phyloP scores from a whole-genome alignment of 1,140 invertebrate species.

The Orius insidiosus region DNA sequence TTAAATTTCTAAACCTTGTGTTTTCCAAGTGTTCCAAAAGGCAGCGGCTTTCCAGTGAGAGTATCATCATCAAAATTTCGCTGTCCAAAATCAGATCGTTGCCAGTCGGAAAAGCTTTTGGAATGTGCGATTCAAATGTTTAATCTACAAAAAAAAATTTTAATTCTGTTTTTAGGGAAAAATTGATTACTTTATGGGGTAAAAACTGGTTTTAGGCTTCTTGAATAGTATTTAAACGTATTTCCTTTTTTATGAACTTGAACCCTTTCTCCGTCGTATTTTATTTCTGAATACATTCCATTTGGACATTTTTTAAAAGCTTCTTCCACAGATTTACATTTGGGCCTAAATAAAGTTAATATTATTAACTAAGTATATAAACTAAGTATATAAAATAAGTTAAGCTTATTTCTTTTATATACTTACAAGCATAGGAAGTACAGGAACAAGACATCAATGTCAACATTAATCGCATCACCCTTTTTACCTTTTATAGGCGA shows the following conservation, averaged over 20 bases:
- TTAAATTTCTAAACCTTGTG: slow-evolving; percentile 46
- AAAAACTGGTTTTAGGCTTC: slow-evolving; percentile 79
- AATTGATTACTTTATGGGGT: slow-evolving; percentile 64
- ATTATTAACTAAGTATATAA: no score
- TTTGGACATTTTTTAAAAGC: slow-evolving; percentile 82
- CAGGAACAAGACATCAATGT: slow-evolving; percentile 62
- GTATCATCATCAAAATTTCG: slow-evolving; percentile 85
- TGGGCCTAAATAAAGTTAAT: slow-evolving; percentile 43
- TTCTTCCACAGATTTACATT: slow-evolving; percentile 73
- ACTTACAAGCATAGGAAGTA: slow-evolving; percentile 70
- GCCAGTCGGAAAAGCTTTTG: slow-evolving; percentile 70
- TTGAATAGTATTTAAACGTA: slow-evolving; percentile 80
- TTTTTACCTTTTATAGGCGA: neutral
- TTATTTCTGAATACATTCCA: slow-evolving; percentile 82
- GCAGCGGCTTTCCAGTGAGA: slow-evolving; percentile 66
- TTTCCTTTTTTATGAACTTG: slow-evolving; percentile 71
- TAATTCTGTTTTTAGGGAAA: neutral
- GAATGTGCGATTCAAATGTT: slow-evolving; percentile 71
- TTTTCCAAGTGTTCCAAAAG: slow-evolving; percentile 77
- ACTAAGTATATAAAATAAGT: neutral
- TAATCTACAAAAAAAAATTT: slow-evolving; percentile 31
- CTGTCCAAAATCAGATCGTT: slow-evolving; percentile 81
- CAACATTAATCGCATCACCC: slow-evolving; percentile 25
- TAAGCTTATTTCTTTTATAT: neutral
- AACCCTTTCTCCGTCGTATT: slow-evolving; percentile 86